These are phyloP conservation scores for Saguinus imperator DNA, from an alignment of 2,113 vertebrate species.

Conservation along the genomic window DNA sequence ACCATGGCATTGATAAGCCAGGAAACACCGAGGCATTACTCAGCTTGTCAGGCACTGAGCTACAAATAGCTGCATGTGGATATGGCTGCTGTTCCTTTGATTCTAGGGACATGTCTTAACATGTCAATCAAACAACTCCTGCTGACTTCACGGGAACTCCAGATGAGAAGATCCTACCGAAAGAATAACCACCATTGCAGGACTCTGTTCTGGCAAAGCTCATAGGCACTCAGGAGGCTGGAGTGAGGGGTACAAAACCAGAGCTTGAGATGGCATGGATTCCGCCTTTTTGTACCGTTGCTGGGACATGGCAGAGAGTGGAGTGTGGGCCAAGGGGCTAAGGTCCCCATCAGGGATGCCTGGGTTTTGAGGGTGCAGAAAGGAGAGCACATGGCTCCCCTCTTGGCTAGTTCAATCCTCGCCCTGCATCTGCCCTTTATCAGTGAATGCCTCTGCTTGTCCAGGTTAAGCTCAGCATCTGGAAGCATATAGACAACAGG, in stretches of 20 bases:
- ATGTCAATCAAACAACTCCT: background rate
- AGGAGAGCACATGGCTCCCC: background rate
- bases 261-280: background rate
- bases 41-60: background rate
- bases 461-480: background rate
- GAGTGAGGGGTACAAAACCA: background rate
- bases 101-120: background rate
- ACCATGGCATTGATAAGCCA: no score
- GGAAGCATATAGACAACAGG: background rate
- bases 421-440: background rate
- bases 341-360: background rate
- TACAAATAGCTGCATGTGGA: background rate
- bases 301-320: background rate
- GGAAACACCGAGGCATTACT: background rate
- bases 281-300: background rate
- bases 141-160: no score
- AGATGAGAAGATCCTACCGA: background rate
- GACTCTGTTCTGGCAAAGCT: background rate
- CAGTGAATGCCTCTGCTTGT: background rate
- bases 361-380: background rate
- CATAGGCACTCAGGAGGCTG: background rate
- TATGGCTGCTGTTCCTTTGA: background rate
- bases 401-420: background rate
- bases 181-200: background rate
- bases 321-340: no score